Percentiles rank a stretch among this genome's conserved stretches.
phyloP scores from a whole-genome alignment of 2,113 vertebrate genomes.

The Cynopterus brachyotis region DNA sequence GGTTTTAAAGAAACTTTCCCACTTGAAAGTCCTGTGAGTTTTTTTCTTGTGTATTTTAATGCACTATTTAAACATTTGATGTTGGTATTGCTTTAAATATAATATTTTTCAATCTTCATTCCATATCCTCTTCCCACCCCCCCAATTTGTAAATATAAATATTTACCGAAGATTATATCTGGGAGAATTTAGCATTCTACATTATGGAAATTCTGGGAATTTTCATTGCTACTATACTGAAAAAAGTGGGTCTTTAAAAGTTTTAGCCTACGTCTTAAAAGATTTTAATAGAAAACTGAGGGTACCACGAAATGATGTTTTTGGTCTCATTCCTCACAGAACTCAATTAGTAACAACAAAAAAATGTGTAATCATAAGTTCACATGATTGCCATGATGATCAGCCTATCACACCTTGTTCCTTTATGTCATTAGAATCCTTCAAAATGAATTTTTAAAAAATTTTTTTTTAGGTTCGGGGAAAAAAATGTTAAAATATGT shows the following conservation, averaged over 20 bases:
- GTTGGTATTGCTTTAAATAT: neutral
- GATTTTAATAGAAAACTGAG: neutral
- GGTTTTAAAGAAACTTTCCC: neutral
- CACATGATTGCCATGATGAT: neutral
- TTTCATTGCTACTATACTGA: neutral
- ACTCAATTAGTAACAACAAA: neutral
- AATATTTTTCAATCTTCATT: neutral
- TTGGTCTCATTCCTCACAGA: neutral
- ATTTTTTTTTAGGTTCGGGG: neutral
- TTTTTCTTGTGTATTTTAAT: neutral
- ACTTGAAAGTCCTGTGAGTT: neutral
- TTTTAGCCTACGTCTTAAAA: neutral
- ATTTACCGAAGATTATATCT: neutral
- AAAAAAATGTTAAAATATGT: neutral
- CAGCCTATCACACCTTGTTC: neutral
- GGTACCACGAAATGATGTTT: neutral
- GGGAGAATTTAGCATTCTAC: neutral
- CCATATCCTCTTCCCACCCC: neutral
- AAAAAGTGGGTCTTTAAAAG: neutral
- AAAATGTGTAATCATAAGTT: neutral
- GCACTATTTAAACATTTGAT: neutral
- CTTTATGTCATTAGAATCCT: neutral
- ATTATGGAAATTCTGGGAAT: neutral
- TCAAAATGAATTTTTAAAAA: neutral
- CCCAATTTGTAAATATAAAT: neutral